Evolutionary conservation across 2,797 vertebrate species (phyloP).

Genomic region (Lithobates sylvaticus): DNA sequence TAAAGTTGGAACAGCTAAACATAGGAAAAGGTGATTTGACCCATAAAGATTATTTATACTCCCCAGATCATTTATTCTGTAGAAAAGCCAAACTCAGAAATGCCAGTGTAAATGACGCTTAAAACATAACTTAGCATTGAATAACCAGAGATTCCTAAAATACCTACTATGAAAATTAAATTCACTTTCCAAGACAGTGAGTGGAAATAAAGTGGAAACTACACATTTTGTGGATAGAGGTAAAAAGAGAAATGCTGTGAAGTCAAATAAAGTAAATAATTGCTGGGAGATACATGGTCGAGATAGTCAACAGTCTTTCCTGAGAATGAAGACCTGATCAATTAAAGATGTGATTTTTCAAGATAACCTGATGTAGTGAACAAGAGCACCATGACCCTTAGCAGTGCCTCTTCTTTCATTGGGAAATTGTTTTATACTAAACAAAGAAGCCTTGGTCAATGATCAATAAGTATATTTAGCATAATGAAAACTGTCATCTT

Average conservation of each 20-base stretch:
- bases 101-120: too few species aligned
- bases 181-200: background rate
- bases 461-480: too few species aligned
- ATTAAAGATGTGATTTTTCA: constrained; percentile 13
- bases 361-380: constrained; percentile 25
- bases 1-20: too few species aligned
- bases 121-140: constrained; percentile 20
- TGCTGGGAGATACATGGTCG: background rate
- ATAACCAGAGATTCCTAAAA: background rate
- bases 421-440: too few species aligned
- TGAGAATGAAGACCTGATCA: constrained; percentile 18
- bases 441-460: too few species aligned
- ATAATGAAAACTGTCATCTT: too few species aligned
- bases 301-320: constrained; percentile 20
- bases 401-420: too few species aligned
- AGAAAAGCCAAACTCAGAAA: too few species aligned
- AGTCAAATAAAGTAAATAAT: constrained; percentile 14
- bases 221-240: constrained; percentile 1
- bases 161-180: background rate
- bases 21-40: too few species aligned
- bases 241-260: background rate
- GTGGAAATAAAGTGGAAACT: background rate
- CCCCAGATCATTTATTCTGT: too few species aligned
- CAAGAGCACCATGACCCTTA: background rate
- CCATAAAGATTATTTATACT: too few species aligned